Conservation (phyloP, 2,113 vertebrate genomes). For the Semicossyphus pulcher region DNA sequence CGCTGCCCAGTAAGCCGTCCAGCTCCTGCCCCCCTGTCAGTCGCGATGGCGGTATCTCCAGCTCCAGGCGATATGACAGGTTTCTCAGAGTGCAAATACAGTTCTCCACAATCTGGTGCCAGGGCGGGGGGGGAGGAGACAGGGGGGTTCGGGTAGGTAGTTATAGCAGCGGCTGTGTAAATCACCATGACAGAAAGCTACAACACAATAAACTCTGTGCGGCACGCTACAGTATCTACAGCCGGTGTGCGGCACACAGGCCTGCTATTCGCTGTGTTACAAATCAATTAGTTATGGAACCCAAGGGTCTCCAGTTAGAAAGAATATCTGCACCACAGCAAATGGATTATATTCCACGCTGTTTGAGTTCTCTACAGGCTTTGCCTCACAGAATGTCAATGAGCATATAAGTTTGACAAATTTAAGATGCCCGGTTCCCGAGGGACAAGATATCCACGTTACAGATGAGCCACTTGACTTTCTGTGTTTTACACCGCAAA, state of each 20-base stretch:
- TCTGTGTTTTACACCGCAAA: slow-evolving; percentile 10
- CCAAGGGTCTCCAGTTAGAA: slow-evolving; percentile 33
- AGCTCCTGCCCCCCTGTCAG: slow-evolving; percentile 89
- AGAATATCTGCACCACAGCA: slow-evolving; percentile 48
- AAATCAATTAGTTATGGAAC: slow-evolving; percentile 59
- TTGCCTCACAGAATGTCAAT: slow-evolving; percentile 44
- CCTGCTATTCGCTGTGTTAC: slow-evolving; percentile 7
- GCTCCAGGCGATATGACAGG: slow-evolving; percentile 95
- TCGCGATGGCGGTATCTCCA: slow-evolving; percentile 92
- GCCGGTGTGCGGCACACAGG: slow-evolving; percentile 21
- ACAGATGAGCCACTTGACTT: slow-evolving; percentile 32
- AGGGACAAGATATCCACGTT: slow-evolving; percentile 15
- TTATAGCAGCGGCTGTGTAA: slow-evolving; percentile 14
- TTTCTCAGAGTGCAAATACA: slow-evolving; percentile 97
- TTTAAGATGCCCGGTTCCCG: slow-evolving; percentile 17
- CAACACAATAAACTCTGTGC: slow-evolving; percentile 21
- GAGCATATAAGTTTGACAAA: slow-evolving; percentile 28
- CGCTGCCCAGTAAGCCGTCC: slow-evolving; percentile 90
- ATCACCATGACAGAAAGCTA: slow-evolving; percentile 43
- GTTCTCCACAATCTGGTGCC: slow-evolving; percentile 95
- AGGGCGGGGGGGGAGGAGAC: slow-evolving; percentile 7
- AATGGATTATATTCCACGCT: slow-evolving; percentile 55
- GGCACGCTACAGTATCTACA: slow-evolving; percentile 6
- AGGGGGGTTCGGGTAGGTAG: not conserved
- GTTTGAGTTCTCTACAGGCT: slow-evolving; percentile 23